phyloP scores from a whole-genome alignment of 2,888 invertebrate genomes.

The Troides helena region DNA sequence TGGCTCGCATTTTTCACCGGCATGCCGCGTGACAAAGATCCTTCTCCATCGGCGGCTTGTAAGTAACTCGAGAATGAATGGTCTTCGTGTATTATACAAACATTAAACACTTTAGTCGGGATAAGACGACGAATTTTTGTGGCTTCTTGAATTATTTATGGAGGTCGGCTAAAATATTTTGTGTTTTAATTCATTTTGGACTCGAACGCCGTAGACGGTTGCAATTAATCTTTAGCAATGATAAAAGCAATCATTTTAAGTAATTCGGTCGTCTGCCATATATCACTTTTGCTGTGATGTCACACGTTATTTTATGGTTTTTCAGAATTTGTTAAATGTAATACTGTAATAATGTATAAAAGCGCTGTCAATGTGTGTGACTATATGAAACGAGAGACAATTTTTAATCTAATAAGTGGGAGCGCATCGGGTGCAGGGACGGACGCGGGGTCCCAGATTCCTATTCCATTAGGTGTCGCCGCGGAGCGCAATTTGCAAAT shows the following conservation, averaged over 20 bases:
- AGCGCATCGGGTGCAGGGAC: slow-evolving; percentile 40
- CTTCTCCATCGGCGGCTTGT: slow-evolving; percentile 51
- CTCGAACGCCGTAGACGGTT: neutral
- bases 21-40: slow-evolving; percentile 53
- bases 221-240: neutral
- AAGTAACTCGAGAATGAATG: slow-evolving; percentile 41
- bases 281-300: neutral
- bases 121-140: slow-evolving; percentile 27
- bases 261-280: neutral
- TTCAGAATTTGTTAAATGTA: neutral
- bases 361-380: slow-evolving; percentile 11
- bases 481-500: slow-evolving; percentile 77
- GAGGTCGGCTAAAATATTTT: slow-evolving; percentile 7
- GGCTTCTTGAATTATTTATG: slow-evolving; percentile 27
- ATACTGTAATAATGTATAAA: slow-evolving; percentile 12
- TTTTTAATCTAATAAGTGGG: slow-evolving; percentile 67
- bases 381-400: slow-evolving; percentile 39
- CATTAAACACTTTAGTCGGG: slow-evolving; percentile 31
- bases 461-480: slow-evolving; percentile 76
- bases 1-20: slow-evolving; percentile 69
- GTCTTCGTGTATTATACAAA: slow-evolving; percentile 32
- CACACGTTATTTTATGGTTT: neutral
- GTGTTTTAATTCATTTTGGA: slow-evolving; percentile 2
- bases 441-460: slow-evolving; percentile 60
- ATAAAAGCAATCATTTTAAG: neutral